A percentile compares a stretch with the other conserved stretches of the same genome.
These are phyloP conservation scores for Horisme vitalbata DNA, from an alignment of 2,888 invertebrate species.

Conservation along the genomic window DNA sequence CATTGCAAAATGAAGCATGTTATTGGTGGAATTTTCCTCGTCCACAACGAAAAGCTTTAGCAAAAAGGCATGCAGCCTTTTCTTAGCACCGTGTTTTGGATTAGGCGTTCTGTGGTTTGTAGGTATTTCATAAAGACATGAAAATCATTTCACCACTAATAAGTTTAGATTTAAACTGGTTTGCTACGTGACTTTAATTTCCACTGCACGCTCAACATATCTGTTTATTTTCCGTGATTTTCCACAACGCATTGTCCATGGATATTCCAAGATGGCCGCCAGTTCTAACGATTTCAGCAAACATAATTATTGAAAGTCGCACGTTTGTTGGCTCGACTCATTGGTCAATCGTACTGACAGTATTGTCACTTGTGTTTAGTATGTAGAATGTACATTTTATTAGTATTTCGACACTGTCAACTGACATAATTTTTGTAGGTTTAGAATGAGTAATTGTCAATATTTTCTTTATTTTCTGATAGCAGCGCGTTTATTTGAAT, in stretches of 20 bases:
- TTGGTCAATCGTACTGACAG: constrained; percentile 56
- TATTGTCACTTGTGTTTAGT: constrained; percentile 53
- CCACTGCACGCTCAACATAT: constrained; percentile 22
- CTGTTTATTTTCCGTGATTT: constrained; percentile 49
- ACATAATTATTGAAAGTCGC: constrained; percentile 80
- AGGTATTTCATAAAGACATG: background rate
- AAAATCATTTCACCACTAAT: constrained; percentile 1
- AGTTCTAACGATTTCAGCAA: constrained; percentile 70
- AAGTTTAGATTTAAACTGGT: constrained; percentile 15
- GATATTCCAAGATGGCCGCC: constrained; percentile 57
- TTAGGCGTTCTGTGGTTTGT: too few relatives aligned
- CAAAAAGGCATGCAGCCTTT: too few relatives aligned
- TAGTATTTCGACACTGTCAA: constrained; percentile 27
- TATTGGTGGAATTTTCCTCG: too few relatives aligned
- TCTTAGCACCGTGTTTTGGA: too few relatives aligned
- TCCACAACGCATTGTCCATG: constrained; percentile 46
- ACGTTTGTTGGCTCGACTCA: constrained; percentile 74
- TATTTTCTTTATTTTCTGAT: constrained; percentile 22
- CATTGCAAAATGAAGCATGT: too few relatives aligned
- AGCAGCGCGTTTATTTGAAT: constrained; percentile 14
- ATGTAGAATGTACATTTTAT: constrained; percentile 35
- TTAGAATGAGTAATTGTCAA: constrained; percentile 32
- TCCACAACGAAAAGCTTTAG: too few relatives aligned
- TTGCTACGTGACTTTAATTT: constrained; percentile 24
- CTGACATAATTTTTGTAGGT: constrained; percentile 33